Evolutionary conservation across 2,113 vertebrate species (phyloP).

Genomic region (Chlorodrepanis virens): DNA sequence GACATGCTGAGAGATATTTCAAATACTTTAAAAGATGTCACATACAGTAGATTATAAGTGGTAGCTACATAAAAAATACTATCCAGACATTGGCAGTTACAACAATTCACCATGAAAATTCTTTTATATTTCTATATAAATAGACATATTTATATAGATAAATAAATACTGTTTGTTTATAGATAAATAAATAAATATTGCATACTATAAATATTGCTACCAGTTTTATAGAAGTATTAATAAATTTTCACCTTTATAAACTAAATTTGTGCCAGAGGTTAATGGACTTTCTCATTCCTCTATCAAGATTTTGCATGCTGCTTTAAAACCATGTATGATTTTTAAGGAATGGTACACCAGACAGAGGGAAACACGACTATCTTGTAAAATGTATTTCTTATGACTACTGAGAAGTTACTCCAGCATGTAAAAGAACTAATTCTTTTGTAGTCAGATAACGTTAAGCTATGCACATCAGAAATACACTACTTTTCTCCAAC

Average conservation of each 20-base stretch:
- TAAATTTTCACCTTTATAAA: background rate
- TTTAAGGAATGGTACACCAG: background rate
- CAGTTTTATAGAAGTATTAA: background rate
- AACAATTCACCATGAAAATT: background rate
- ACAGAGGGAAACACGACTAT: background rate
- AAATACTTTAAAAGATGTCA: background rate
- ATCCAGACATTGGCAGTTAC: background rate
- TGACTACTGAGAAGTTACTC: background rate
- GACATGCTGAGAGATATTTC: background rate
- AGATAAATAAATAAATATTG: background rate
- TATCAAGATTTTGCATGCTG: background rate
- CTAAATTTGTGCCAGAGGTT: background rate
- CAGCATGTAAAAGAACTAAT: background rate
- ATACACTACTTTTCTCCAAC: background rate
- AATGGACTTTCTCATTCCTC: background rate
- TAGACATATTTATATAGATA: too few relatives aligned
- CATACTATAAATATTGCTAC: background rate
- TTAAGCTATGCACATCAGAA: background rate
- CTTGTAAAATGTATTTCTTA: background rate
- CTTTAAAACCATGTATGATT: constrained; percentile 2
- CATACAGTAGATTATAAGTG: background rate
- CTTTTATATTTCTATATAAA: background rate
- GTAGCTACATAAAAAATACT: background rate
- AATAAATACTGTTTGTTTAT: too few relatives aligned
- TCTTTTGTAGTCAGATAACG: background rate